A percentile compares a stretch with the other conserved stretches of the same genome.
Evolutionary conservation across 2,113 vertebrate species (phyloP).

Genomic region (Antechinus flavipes): DNA sequence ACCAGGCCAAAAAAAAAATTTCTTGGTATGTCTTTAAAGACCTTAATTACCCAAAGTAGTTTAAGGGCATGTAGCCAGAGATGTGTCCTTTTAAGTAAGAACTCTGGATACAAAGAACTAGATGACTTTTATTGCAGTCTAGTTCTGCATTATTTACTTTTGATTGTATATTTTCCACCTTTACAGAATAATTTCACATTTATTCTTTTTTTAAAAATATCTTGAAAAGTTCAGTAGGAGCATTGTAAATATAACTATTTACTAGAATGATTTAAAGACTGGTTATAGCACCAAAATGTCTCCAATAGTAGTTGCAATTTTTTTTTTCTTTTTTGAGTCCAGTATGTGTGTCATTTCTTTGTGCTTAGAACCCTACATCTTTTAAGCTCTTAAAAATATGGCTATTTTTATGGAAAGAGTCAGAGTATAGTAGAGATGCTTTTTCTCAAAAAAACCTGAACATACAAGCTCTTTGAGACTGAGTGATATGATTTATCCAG

Average conservation of each 20-base stretch:
- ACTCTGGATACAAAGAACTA: conserved; percentile 59
- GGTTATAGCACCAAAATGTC: not conserved
- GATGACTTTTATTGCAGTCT: conserved; percentile 47
- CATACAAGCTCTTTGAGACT: conserved; percentile 35
- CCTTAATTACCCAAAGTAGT: conserved; percentile 52
- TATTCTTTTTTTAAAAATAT: conserved; percentile 54
- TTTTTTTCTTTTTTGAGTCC: conserved; percentile 14
- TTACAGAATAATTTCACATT: conserved; percentile 26
- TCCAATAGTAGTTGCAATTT: not conserved
- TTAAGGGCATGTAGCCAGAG: not conserved
- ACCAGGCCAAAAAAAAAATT: conserved; percentile 49
- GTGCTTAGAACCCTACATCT: conserved; percentile 2
- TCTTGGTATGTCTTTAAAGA: conserved; percentile 48
- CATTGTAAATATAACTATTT: conserved; percentile 40
- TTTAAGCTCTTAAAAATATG: conserved; percentile 42
- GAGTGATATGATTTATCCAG: conserved; percentile 14
- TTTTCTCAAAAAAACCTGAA: conserved; percentile 7
- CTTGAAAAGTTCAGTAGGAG: not conserved
- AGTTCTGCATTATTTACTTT: conserved; percentile 69
- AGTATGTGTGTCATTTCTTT: conserved; percentile 44
- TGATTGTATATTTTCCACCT: conserved; percentile 52
- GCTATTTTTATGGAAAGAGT: conserved; percentile 41
- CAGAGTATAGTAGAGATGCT: conserved; percentile 42
- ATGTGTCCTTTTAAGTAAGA: not conserved
- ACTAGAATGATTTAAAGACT: conserved; percentile 13